These are phyloP conservation scores for Calidris pygmaea DNA, from an alignment of 2,113 vertebrate genomes.

Conservation along the genomic window DNA sequence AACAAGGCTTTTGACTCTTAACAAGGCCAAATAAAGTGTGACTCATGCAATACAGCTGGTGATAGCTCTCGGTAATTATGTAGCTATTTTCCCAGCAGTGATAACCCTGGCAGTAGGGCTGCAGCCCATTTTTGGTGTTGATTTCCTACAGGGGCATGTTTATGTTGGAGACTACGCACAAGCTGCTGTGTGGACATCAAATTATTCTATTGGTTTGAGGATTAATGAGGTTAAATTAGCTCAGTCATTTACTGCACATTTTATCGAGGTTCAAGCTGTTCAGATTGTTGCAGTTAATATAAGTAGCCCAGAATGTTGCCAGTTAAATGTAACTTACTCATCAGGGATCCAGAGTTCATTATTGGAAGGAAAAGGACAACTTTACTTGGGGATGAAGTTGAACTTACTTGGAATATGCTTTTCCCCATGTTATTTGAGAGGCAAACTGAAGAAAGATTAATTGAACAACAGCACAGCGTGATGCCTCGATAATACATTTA, in stretches of 20 bases:
- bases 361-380: conserved; percentile 54
- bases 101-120: background rate
- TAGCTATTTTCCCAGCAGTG: conserved; percentile 20
- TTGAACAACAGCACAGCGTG: background rate
- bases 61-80: background rate
- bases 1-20: background rate
- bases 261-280: conserved; percentile 80
- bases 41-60: background rate
- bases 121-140: background rate
- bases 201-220: conserved; percentile 68
- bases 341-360: conserved; percentile 70
- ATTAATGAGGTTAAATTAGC: conserved; percentile 80
- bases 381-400: conserved; percentile 49
- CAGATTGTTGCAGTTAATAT: conserved; percentile 62
- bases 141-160: conserved; percentile 56
- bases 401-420: background rate
- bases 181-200: conserved; percentile 58
- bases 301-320: conserved; percentile 71
- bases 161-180: conserved; percentile 45
- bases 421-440: background rate
- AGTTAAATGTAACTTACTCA: conserved; percentile 74
- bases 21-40: conserved; percentile 5
- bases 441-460: background rate
- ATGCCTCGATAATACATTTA: fast-evolving
- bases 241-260: conserved; percentile 71